Evolutionary conservation across 2,797 vertebrate species (phyloP), one percentile per base, ranked within the genome.

Genomic region (Chelmon rostratus): DNA sequence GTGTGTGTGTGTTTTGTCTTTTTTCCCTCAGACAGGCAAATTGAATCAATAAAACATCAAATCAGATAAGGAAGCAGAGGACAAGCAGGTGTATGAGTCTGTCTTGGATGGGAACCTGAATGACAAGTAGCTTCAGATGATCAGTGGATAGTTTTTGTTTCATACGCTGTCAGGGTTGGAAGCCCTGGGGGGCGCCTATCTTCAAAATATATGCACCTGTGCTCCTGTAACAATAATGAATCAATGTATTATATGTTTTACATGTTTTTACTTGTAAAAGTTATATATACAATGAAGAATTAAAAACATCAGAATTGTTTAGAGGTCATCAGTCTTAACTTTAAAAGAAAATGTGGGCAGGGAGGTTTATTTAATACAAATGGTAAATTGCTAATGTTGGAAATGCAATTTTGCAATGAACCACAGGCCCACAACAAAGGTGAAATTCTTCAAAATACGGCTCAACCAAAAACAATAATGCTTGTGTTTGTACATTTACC

Each of bases 21-120:
- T 16, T 16, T 77, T 62, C 68, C 42, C 52, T 81, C 81, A 83
- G 67, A 81, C 46, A 40, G 31, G 38, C 33, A 85, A 88, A 87
- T 79, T 72, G 25, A 89, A 84, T 88, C 73, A 89, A 78, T 81
- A 78, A 76, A 74, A 65, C 57, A 78, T 78, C 49, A 75, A 79
- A 86, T 87, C 46, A 66, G 78, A 87, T 81, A 62, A 61, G 44
- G 37, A 81, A 72, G 64, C 68, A 77, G 70, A 83, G 63, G 68
- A 82, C 70, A 71, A 52, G 1, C 68, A 83, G 73, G 40, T 52
- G 53, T 52, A 42, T 31, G 40, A 54, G 47, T 56, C 54, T 63
- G 62, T 59, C 54, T 70, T 72, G 66, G 47, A 83, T 25, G 59
- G n/a, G 18, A 79, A 65, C 66, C 49, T 83, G 70, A 31, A 86